These are phyloP conservation scores for Idaea straminata DNA, from an alignment of 2,888 invertebrate species.

Conservation along the genomic window DNA sequence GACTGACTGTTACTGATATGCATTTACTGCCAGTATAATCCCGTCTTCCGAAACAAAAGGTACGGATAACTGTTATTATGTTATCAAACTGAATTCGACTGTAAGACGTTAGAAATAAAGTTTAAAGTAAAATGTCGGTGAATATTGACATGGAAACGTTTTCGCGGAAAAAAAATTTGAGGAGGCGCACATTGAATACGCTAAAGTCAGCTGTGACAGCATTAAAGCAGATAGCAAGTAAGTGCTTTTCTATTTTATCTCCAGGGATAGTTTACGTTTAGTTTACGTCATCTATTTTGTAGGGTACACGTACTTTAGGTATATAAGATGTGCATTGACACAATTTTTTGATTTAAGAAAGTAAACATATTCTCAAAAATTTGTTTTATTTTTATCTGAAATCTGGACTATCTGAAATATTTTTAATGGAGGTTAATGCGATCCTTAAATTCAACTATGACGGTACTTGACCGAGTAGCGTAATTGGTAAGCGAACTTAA, in stretches of 20 bases:
- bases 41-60: slow-evolving; percentile 65
- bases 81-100: slow-evolving; percentile 24
- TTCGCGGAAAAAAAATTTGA: slow-evolving; percentile 68
- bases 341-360: background rate
- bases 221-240: slow-evolving; percentile 72
- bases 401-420: no score
- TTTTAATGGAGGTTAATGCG: no score
- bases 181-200: slow-evolving; percentile 70
- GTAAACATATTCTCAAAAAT: background rate
- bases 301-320: background rate
- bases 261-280: background rate
- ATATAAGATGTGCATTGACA: background rate
- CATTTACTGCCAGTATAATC: slow-evolving; percentile 71
- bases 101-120: slow-evolving; percentile 27
- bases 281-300: slow-evolving; percentile 21
- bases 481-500: no score
- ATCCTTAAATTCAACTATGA: no score
- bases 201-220: slow-evolving; percentile 71
- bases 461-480: no score
- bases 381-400: no score
- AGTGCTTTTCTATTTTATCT: slow-evolving; percentile 41
- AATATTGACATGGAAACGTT: slow-evolving; percentile 72
- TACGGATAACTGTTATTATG: slow-evolving; percentile 36
- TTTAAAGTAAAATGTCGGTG: slow-evolving; percentile 57
- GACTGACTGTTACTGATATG: slow-evolving; percentile 64